Conservation (phyloP, 2,888 invertebrate species). For the Apoderus coryli region DNA sequence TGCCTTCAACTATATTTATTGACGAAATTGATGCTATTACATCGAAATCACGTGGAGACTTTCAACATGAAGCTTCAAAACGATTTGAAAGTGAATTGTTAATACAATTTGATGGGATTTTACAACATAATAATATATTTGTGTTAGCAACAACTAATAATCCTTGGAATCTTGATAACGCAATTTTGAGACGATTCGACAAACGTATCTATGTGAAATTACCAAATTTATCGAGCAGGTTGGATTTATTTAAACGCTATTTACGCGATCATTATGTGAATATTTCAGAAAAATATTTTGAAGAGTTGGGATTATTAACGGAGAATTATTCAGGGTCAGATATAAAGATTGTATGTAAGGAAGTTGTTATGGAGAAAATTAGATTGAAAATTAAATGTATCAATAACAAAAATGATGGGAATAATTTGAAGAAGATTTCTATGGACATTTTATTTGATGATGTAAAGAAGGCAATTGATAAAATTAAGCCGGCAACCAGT, state of each 20-base stretch:
- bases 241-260: constrained; percentile 49
- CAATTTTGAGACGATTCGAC: constrained; percentile 76
- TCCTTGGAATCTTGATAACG: constrained; percentile 87
- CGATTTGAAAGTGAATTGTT: constrained; percentile 81
- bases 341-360: constrained; percentile 73
- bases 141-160: constrained; percentile 79
- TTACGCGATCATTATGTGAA: constrained; percentile 32
- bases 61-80: constrained; percentile 75
- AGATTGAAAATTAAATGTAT: constrained; percentile 33
- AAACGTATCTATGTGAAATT: constrained; percentile 71
- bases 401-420: constrained; percentile 12
- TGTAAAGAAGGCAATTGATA: constrained; percentile 26
- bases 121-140: constrained; percentile 48
- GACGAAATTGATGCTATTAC: constrained; percentile 85
- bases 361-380: constrained; percentile 70
- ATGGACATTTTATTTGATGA: constrained; percentile 29
- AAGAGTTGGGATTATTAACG: constrained; percentile 38
- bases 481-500: constrained; percentile 44
- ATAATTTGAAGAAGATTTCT: constrained; percentile 31
- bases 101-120: constrained; percentile 70
- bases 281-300: constrained; percentile 29
- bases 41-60: constrained; percentile 42
- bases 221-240: constrained; percentile 53
- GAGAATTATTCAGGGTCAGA: constrained; percentile 81
- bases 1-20: constrained; percentile 83